Evolutionary conservation across 2,113 vertebrate species (phyloP), one percentile per base, ranked within the genome.

Genomic region (Vulpes lagopus): DNA sequence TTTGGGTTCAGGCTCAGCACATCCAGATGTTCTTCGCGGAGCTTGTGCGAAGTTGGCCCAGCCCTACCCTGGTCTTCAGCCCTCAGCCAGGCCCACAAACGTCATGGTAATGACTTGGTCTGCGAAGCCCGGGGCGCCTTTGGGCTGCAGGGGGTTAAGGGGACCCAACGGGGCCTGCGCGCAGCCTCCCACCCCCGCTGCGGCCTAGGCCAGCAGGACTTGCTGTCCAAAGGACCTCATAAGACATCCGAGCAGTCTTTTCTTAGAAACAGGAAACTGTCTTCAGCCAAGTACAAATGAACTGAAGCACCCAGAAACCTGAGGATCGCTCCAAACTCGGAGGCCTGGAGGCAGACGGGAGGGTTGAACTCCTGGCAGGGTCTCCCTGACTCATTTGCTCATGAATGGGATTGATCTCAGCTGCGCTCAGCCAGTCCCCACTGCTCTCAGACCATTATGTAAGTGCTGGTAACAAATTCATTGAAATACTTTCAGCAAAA

Each of bases 261-360:
- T 98, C 97, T 98, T 98, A 98, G 97, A 98, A 97, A 98, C 97
- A 97, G 97, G 96, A 98, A 98, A 64, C 25, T 60, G 73, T 93
- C 91, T 76, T 93, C 76, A 89, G 97, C 97, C 97, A 96, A 97
- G 93, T 81, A 35, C 94, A 95, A 94, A 96, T 95, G 97, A 92
- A 94, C 51, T 19, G 71, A 87, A 95, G 95, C 95, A 89, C 97
- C 95, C 96, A 95, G 91, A 97, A 92, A 92, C 85, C 95, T 23
- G 22, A 82, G 62, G 59, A 23, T 30, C 0, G 11, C 93, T 98
- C 93, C 96, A 88, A 85, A 90, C 73, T 51, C 11, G 0, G 2
- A 87, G 88, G 62, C 76, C 89, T 30, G 17, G 86, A 97, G 96
- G 96, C 94, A 30, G 88, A 55, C 62, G 15, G 94, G 91, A 91